phyloP scores from a whole-genome alignment of 2,797 vertebrate genomes.

The Danionella dracula region DNA sequence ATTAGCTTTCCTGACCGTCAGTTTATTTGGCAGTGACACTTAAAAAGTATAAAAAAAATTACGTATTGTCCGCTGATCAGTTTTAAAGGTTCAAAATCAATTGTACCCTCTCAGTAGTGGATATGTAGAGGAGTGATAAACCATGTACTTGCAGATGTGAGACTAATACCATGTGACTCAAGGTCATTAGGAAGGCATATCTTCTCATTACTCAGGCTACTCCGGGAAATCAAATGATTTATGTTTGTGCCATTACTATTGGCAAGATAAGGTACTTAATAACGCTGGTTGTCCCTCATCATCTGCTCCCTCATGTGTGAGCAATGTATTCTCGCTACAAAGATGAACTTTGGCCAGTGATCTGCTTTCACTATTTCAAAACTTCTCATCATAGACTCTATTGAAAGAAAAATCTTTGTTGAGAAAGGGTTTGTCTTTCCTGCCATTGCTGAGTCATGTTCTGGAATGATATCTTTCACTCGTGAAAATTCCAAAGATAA shows the following conservation, averaged over 20 bases:
- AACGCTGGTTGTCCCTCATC: not conserved
- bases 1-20: too few species aligned
- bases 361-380: not conserved
- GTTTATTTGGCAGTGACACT: too few species aligned
- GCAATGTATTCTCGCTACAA: not conserved
- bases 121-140: too few species aligned
- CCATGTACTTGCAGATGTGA: too few species aligned
- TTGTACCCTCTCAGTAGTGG: too few species aligned
- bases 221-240: not conserved
- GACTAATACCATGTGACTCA: too few species aligned
- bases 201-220: not conserved
- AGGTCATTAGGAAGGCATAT: not conserved
- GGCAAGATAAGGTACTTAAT: not conserved
- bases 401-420: not conserved
- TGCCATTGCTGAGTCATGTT: not conserved
- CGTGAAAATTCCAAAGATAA: slow-evolving; percentile 8
- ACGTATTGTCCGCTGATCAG: too few species aligned
- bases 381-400: not conserved
- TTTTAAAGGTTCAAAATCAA: too few species aligned
- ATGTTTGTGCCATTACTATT: not conserved
- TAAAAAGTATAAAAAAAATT: too few species aligned
- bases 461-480: not conserved
- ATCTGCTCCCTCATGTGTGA: not conserved
- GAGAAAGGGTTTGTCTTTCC: not conserved
- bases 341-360: not conserved